Conservation (phyloP, 2,797 vertebrate genomes). For the Melanotaenia parkinsoni region DNA sequence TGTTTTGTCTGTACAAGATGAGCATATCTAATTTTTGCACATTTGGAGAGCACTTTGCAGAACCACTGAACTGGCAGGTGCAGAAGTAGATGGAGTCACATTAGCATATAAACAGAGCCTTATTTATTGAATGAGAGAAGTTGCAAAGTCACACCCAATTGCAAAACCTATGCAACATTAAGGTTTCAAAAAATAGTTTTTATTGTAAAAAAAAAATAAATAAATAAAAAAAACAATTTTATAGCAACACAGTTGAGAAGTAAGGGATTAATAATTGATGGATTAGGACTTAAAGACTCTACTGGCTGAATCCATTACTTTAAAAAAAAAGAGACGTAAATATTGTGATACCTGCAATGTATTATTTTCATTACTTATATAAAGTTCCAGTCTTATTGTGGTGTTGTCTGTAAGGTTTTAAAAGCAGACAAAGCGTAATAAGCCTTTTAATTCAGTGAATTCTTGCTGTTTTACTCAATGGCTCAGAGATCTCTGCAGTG, state of each 20-base stretch:
- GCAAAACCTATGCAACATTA: background rate
- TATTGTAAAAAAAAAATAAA: background rate
- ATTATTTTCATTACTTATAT: slow-evolving; percentile 22
- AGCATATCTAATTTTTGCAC: no score
- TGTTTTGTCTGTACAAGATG: no score
- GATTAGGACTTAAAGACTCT: background rate
- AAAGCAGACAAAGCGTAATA: slow-evolving; percentile 25
- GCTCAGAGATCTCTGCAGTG: slow-evolving; percentile 33
- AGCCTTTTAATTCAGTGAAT: slow-evolving; percentile 22
- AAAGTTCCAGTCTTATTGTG: slow-evolving; percentile 6
- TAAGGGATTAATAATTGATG: background rate
- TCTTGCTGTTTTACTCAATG: slow-evolving; percentile 33
- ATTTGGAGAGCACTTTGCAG: no score
- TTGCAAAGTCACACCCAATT: no score
- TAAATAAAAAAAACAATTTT: background rate
- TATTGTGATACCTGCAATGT: slow-evolving; percentile 7
- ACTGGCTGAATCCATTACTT: background rate
- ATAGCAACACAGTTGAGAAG: background rate
- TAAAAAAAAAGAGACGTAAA: slow-evolving; percentile 13
- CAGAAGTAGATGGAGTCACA: no score
- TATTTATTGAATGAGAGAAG: no score
- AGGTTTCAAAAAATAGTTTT: background rate
- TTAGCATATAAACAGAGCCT: no score
- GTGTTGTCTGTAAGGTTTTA: slow-evolving; percentile 28
- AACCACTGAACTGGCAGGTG: no score